Conservation (phyloP, 2,797 vertebrate species). For the Buceros bicornis region DNA sequence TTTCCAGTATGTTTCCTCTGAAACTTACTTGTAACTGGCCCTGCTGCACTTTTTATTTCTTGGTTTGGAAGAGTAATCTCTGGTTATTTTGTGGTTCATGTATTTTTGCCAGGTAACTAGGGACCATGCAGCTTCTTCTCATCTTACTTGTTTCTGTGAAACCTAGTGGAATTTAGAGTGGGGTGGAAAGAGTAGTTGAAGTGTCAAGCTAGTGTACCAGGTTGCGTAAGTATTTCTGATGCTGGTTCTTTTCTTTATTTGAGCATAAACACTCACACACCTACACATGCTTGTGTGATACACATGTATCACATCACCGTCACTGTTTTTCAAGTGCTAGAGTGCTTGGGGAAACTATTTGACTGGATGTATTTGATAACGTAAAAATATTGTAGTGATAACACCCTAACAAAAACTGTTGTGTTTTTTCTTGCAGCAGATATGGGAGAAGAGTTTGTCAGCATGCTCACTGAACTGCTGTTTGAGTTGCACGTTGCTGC, state of each 20-base stretch:
- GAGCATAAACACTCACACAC: not conserved
- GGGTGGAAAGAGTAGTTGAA: not conserved
- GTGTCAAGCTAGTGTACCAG: not conserved
- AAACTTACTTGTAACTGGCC: not conserved
- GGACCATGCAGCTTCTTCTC: not conserved
- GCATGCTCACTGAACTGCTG: slow-evolving; percentile 93
- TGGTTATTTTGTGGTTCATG: not conserved
- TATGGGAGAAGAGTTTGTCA: slow-evolving; percentile 90
- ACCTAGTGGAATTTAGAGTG: not conserved
- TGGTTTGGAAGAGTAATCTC: not conserved
- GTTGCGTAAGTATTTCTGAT: not conserved
- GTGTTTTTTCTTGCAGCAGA: slow-evolving; percentile 70
- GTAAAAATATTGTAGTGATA: not conserved
- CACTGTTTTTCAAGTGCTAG: not conserved
- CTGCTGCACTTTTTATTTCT: not conserved
- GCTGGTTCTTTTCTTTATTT: not conserved
- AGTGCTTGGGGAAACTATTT: not conserved
- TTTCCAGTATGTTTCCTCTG: not conserved
- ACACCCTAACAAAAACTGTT: not conserved
- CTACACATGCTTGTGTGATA: not conserved
- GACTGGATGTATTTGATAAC: not conserved
- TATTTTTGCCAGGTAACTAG: not conserved
- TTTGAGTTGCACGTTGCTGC: slow-evolving; percentile 97
- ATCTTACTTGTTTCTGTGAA: not conserved
- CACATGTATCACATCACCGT: not conserved